These are phyloP conservation scores for Cryptocheilus praepositus DNA, from an alignment of 2,888 invertebrate genomes.

Conservation along the genomic window DNA sequence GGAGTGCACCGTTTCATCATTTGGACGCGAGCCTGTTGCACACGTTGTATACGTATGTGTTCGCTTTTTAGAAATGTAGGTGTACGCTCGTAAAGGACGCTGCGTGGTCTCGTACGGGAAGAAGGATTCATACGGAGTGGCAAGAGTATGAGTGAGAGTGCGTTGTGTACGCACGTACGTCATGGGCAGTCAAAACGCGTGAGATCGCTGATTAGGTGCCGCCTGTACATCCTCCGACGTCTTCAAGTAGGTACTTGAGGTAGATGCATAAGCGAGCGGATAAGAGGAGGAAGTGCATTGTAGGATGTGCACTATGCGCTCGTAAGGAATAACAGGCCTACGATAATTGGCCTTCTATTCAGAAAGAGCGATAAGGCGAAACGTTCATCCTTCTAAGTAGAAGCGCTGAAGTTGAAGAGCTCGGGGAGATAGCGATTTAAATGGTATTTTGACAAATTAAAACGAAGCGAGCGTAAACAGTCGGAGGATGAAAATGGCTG, in stretches of 20 bases:
- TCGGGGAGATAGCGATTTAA: too few relatives aligned
- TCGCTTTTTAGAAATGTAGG: background rate
- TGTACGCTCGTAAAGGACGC: background rate
- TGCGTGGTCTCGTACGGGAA: background rate
- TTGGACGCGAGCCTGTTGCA: constrained; percentile 45
- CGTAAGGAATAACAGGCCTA: background rate
- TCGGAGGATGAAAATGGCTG: too few relatives aligned
- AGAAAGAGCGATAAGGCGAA: too few relatives aligned
- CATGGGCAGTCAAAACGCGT: constrained; percentile 27
- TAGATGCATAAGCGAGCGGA: too few relatives aligned
- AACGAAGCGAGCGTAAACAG: too few relatives aligned
- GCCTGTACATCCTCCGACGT: constrained; percentile 8
- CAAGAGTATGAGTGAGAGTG: background rate
- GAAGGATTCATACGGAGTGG: background rate
- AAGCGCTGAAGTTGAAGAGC: too few relatives aligned
- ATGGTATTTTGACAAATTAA: too few relatives aligned
- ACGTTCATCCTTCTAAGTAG: too few relatives aligned
- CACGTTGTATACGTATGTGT: background rate
- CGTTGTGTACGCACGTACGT: constrained; percentile 1
- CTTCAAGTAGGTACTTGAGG: background rate
- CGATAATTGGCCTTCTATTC: too few relatives aligned
- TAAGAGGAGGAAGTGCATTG: background rate
- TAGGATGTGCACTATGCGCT: background rate
- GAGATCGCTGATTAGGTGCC: constrained; percentile 35
- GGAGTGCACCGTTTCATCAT: constrained; percentile 67